Conservation (phyloP, 2,113 vertebrate species). For the Gobius niger region DNA sequence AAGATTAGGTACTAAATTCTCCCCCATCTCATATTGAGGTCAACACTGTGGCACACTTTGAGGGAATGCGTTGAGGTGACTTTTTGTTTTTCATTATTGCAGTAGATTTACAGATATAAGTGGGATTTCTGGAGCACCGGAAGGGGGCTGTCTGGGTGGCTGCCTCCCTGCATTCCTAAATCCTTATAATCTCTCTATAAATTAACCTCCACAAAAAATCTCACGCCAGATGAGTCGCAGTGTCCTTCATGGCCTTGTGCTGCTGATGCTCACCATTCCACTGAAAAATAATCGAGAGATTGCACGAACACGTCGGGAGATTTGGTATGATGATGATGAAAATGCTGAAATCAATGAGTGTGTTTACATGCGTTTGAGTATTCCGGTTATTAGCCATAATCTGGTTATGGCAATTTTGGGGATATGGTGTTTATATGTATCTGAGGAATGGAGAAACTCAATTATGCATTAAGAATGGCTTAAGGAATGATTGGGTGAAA, state of each 20-base stretch:
- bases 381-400: no score
- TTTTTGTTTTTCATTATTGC: slow-evolving; percentile 22
- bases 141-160: slow-evolving; percentile 41
- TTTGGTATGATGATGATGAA: not conserved
- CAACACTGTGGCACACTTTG: slow-evolving; percentile 5
- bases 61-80: not conserved
- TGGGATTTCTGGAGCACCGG: slow-evolving; percentile 28
- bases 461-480: no score
- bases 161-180: slow-evolving; percentile 28
- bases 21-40: slow-evolving; percentile 18
- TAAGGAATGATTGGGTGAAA: no score
- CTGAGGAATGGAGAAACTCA: no score
- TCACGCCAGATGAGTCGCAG: slow-evolving; percentile 9
- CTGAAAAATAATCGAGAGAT: not conserved
- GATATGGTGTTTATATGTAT: no score
- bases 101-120: slow-evolving; percentile 31
- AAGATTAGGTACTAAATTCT: slow-evolving; percentile 31
- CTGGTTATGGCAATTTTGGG: no score
- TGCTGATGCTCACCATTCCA: not conserved
- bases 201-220: slow-evolving; percentile 42
- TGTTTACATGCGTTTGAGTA: no score
- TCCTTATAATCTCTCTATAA: slow-evolving; percentile 36
- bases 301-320: not conserved
- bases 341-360: no score
- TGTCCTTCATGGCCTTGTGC: slow-evolving; percentile 13